phyloP scores from a whole-genome alignment of 2,888 invertebrate species.

The Axea sp. region DNA sequence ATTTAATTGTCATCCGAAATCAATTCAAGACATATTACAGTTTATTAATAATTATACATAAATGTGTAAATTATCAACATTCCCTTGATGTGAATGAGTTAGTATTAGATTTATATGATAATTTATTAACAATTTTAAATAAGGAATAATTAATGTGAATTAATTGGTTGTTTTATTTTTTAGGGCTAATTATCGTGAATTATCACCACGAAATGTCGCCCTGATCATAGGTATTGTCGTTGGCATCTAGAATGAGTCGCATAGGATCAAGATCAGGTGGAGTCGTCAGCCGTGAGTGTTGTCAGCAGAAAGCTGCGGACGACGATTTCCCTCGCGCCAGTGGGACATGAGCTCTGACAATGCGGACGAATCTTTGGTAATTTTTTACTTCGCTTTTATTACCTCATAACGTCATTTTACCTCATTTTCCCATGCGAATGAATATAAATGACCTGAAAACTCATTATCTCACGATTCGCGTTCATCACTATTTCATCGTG shows the following conservation, averaged over 20 bases:
- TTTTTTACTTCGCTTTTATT: conserved; percentile 62
- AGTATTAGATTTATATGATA: too few relatives aligned
- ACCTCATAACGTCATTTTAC: conserved; percentile 3
- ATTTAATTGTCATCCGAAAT: too few relatives aligned
- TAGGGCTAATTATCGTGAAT: conserved; percentile 13
- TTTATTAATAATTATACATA: too few relatives aligned
- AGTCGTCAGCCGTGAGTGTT: conserved; percentile 56
- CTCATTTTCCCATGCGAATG: conserved; percentile 25
- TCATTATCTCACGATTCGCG: conserved; percentile 36
- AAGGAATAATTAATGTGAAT: too few relatives aligned
- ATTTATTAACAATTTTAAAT: too few relatives aligned
- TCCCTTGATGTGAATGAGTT: too few relatives aligned
- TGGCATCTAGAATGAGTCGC: conserved; percentile 57
- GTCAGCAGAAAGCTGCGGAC: conserved; percentile 65
- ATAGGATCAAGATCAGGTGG: conserved; percentile 48
- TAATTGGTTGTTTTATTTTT: too few relatives aligned
- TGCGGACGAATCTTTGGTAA: conserved; percentile 80
- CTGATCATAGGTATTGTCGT: conserved; percentile 36
- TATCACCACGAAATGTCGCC: conserved; percentile 43
- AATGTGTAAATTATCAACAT: too few relatives aligned
- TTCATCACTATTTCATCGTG: conserved; percentile 13
- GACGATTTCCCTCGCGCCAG: conserved; percentile 71
- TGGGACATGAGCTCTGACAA: conserved; percentile 79
- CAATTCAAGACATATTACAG: too few relatives aligned
- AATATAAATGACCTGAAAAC: conserved; percentile 10